Percentiles rank a stretch among this genome's conserved stretches.
phyloP scores from a whole-genome alignment of 1,140 invertebrate species.

The Philopotamus ludificatus region DNA sequence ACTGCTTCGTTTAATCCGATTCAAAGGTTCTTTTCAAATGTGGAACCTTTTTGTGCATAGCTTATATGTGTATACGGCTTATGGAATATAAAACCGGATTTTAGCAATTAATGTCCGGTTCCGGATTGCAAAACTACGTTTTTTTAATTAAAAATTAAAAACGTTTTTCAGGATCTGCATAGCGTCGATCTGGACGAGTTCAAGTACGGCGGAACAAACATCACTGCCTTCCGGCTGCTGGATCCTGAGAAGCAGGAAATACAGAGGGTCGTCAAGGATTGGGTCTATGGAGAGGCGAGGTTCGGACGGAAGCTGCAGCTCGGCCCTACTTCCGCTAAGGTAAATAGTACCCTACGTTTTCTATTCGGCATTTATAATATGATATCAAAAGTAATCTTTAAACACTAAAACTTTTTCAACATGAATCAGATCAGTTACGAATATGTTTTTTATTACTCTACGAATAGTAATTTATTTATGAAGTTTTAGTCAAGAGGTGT shows the following conservation, averaged over 20 bases:
- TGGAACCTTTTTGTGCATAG: neutral
- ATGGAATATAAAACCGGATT: no score
- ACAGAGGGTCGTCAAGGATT: slow-evolving; percentile 74
- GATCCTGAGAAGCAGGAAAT: slow-evolving; percentile 75
- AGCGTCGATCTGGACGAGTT: slow-evolving; percentile 90
- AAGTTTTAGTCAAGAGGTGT: no score
- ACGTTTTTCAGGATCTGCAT: slow-evolving; percentile 78
- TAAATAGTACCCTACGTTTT: slow-evolving; percentile 36
- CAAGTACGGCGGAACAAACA: slow-evolving; percentile 90
- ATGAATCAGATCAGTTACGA: no score
- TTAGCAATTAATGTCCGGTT: no score
- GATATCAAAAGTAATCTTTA: neutral
- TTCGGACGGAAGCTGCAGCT: slow-evolving; percentile 64
- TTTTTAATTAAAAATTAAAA: no score
- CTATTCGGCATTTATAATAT: neutral
- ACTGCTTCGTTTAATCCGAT: neutral
- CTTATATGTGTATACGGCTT: neutral
- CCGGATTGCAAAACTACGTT: no score
- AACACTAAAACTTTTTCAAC: no score
- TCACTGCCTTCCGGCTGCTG: slow-evolving; percentile 83
- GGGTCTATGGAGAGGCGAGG: slow-evolving; percentile 68
- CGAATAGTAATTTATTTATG: no score
- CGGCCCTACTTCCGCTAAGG: slow-evolving; percentile 59
- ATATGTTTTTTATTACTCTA: no score
- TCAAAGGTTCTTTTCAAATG: neutral